Evolutionary conservation across 2,888 invertebrate species (phyloP), one percentile per base, ranked within the genome.

Genomic region (Acleris holmiana): DNA sequence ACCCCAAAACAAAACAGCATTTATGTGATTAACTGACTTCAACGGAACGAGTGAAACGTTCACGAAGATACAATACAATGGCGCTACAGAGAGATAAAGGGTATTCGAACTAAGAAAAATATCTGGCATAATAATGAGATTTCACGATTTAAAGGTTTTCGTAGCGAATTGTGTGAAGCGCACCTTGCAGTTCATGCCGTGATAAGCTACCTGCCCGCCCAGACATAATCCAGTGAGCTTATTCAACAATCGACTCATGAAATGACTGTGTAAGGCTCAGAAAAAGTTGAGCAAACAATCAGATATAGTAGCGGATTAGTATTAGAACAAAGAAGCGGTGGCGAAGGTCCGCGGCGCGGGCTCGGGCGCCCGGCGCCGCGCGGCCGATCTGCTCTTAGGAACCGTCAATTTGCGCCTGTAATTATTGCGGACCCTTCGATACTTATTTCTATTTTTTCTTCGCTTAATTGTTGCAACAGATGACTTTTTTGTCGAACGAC

Each of bases 381-480:
- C 85, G 75, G 75, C 76, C 85, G 76, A 83, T 81, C 75, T 77
- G 81, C 83, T 86, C 79, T 89, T 85, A 89, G 87, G 86, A 91
- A 90, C 92, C 91, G 84, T 86, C 91, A 91, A 91, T 92, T 91
- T 91, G 85, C 87, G 89, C 82, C 89, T 90, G 89, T 92, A 92
- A 92, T 92, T 92, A 92, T 91, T 91, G 88, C 90, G 85, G 92
- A 89, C 92, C 92, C 92, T 91, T 90, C 91, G 89, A 91, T 92
- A 91, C 91, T 92, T 92, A 91, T 91, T 87, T 90, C 88, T 87
- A 91, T 89, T 92, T 92, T 92, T 92, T 89, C 82, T 77, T 74
- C 74, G 83, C 89, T 91, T 92, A 92, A 92, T 92, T 92, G 91
- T 92, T 92, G 86, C 91, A 91, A 89, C 91, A 89, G 92, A 92